Evolutionary conservation across 1,140 invertebrate species (phyloP), one percentile per base, ranked within the genome.

Genomic region (Conopomorpha cramerella): DNA sequence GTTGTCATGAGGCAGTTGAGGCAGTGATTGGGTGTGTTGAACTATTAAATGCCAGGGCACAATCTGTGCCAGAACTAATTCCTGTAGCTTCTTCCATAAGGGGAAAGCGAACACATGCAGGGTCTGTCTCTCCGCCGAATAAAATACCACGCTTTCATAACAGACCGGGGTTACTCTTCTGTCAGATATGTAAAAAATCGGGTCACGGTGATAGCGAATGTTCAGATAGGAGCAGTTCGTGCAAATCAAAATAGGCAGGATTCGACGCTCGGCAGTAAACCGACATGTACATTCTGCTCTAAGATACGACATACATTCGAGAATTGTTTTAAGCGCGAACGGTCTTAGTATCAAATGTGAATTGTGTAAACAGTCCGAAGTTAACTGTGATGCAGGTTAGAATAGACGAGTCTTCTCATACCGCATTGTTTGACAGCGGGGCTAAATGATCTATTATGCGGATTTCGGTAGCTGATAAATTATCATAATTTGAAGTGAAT

Each of bases 401-500:
- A 16, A 12, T 38, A n/a, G 31, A 38, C 14, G 4, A 38, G 17
- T 13, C 3, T n/a, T 10, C 13, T 1, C 18, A 44, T 7, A 1
- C 39, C 8, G 23, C 43, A 0, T 16, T 45, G 0, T 55, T 55
- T 16, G 46, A 55, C 32, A 49, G 44, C 29, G 49, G 44, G 1
- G 52, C 49, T 0, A 46, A 55, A 28, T 50, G 53, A 10, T 52
- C 49, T 4, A 10, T 51, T 1, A 47, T 55, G 7, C 16, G 39
- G 1, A 45, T 51, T 19, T 40, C 36, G 2, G 1, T 55, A 7
- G 52, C 49, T 17, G 8, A 8, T 13, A 39, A 29, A 15, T 23
- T 52, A 23, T 41, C 46, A 38, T 27, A 44, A 47, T 16, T 36
- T 52, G 10, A 16, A 16, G 3, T 46, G 46, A 10, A 41, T 51